Percentiles rank a stretch among this genome's conserved stretches.
Conservation (phyloP, 2,888 invertebrate species). For the Eustalomyia histrio region DNA sequence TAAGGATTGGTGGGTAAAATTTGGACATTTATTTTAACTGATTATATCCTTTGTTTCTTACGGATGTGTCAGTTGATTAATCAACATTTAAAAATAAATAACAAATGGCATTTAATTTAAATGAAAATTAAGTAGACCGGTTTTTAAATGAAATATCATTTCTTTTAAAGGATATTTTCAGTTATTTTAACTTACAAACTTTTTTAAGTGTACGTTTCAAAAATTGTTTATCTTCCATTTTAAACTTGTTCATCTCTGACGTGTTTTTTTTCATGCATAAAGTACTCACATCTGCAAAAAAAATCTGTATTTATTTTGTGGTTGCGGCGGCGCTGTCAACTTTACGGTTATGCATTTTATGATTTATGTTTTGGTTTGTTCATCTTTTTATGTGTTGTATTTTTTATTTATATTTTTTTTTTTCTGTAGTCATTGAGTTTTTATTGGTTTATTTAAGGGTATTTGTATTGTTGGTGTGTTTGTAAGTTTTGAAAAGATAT, state of each 20-base stretch:
- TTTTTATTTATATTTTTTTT: not conserved
- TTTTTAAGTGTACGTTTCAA: too few species aligned
- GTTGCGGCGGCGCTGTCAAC: slow-evolving; percentile 64
- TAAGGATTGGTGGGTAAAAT: too few species aligned
- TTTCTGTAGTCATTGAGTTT: slow-evolving; percentile 71
- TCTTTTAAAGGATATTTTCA: too few species aligned
- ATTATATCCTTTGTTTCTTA: too few species aligned
- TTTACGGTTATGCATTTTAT: slow-evolving; percentile 74
- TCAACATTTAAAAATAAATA: too few species aligned
- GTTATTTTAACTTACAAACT: too few species aligned
- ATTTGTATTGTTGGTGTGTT: slow-evolving; percentile 25
- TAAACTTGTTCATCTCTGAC: not conserved
- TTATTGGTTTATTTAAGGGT: slow-evolving; percentile 73
- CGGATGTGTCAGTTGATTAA: too few species aligned
- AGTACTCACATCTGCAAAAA: slow-evolving; percentile 25
- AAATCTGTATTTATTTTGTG: slow-evolving; percentile 22
- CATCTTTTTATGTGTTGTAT: slow-evolving; percentile 20
- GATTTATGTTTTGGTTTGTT: slow-evolving; percentile 74
- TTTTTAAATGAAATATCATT: too few species aligned
- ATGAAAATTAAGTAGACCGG: too few species aligned
- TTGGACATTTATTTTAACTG: too few species aligned
- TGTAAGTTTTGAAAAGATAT: slow-evolving; percentile 4
- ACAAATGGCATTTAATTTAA: too few species aligned
- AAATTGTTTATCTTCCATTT: not conserved
- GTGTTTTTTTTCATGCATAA: not conserved